Evolutionary conservation across 2,888 invertebrate species (phyloP), one percentile per base, ranked within the genome.

Genomic region (Fabriciana adippe): DNA sequence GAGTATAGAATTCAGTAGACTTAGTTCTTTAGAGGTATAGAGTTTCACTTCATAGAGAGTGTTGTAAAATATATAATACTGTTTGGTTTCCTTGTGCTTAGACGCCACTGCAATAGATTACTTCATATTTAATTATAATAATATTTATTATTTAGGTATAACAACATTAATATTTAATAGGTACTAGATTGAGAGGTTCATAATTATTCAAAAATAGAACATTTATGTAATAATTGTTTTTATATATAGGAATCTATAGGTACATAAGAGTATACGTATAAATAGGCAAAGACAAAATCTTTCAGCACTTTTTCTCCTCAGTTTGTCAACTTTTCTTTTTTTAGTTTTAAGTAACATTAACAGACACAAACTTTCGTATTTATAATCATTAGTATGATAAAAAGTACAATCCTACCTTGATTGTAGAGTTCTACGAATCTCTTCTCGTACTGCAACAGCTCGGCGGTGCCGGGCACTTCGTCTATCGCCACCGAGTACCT

Each of bases 41-140:
- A 96, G 93, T 86, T 97, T 97, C n/a, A 97, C 97, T 89, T 99
- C 99, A 84, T 98, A 96, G 64, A 99, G 92, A 2, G 98, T 98
- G 86, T 99, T 99, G 89, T 98, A 98, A 71, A 99, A 94, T 53
- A 97, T 98, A 86, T 97, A 99, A 93, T 98, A 99, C 93, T 99
- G 98, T 87, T 99, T 99, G 0, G 99, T 99, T 93, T 99, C 99
- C 83, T 97, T 96, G 85, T 99, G 98, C 80, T 98, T 99, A 41
- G 97, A 96, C 72, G 98, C 96, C 81, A 99, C 98, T 98, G 89
- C 70, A 72, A 74, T 69, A 72, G 63, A 35, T 3, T 35, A 63
- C 62, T 50, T 55, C 67, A 11, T 45, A 62, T 41, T 26, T 26
- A 3, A 26, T 26, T 26, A 26, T 26, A 26, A 26, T 26, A 26